These are phyloP conservation scores for Macroramphosus scolopax DNA, from an alignment of 2,797 vertebrate species.

Conservation along the genomic window DNA sequence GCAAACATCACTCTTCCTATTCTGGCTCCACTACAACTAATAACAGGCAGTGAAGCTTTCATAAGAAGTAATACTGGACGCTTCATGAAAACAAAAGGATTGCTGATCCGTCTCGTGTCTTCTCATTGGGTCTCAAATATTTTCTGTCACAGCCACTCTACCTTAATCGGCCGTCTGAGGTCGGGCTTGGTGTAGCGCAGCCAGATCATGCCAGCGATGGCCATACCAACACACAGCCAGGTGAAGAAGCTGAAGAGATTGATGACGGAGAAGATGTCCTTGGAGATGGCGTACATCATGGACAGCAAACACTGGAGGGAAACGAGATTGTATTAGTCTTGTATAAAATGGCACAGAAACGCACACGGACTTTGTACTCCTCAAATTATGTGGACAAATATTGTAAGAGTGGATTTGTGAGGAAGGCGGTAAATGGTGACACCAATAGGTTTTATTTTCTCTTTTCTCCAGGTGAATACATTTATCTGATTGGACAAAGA, in stretches of 20 bases:
- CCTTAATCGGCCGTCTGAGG: slow-evolving; percentile 76
- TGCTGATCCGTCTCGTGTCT: too few relatives aligned
- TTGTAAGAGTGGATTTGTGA: too few relatives aligned
- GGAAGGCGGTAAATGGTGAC: too few relatives aligned
- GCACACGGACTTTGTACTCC: too few relatives aligned
- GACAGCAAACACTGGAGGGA: slow-evolving; percentile 79
- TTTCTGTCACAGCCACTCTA: slow-evolving; percentile 19
- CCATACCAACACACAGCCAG: slow-evolving; percentile 79
- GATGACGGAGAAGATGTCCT: slow-evolving; percentile 81
- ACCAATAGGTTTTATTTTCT: too few relatives aligned
- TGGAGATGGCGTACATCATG: slow-evolving; percentile 78
- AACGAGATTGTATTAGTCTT: too few relatives aligned
- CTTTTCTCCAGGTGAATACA: too few relatives aligned
- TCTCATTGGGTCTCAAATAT: not conserved
- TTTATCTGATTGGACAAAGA: too few relatives aligned
- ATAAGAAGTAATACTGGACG: slow-evolving; percentile 12
- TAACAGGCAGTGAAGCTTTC: slow-evolving; percentile 55
- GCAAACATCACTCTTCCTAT: too few relatives aligned
- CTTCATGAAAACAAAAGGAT: slow-evolving; percentile 39
- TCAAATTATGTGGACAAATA: too few relatives aligned
- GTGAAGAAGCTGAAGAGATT: slow-evolving; percentile 83
- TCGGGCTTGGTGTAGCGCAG: slow-evolving; percentile 72
- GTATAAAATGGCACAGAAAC: too few relatives aligned
- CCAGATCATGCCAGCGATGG: slow-evolving; percentile 77
- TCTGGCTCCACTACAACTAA: too few relatives aligned